Evolutionary conservation across 2,797 vertebrate genomes (phyloP).

Genomic region (Acridotheres tristis): DNA sequence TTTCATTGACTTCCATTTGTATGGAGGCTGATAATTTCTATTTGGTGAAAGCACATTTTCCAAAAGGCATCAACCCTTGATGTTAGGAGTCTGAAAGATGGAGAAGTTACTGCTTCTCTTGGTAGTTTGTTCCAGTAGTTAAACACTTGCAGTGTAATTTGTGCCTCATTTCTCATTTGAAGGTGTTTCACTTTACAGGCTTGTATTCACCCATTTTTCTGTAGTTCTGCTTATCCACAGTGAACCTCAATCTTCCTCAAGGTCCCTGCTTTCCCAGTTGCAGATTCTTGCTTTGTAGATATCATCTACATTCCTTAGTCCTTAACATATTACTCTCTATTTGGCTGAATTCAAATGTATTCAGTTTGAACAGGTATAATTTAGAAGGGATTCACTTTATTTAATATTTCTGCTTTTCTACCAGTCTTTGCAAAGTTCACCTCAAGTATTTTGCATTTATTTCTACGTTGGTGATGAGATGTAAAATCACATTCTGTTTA

Average conservation of each 20-base stretch:
- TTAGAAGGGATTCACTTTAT: background rate
- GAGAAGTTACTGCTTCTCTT: background rate
- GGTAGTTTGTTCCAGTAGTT: slow-evolving; percentile 21
- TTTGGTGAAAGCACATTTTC: background rate
- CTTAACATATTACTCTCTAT: background rate
- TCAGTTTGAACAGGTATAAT: background rate
- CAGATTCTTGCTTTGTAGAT: background rate
- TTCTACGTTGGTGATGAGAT: slow-evolving; percentile 5
- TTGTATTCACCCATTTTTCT: background rate
- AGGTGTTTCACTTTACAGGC: background rate
- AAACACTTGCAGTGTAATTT: slow-evolving; percentile 1
- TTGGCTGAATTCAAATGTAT: background rate
- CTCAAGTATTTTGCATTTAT: slow-evolving; percentile 16
- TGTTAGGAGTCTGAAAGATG: background rate
- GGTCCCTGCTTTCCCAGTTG: background rate
- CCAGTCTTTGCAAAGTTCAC: background rate
- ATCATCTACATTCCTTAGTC: background rate
- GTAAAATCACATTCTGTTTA: slow-evolving; percentile 36
- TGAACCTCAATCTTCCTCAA: background rate
- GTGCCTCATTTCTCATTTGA: background rate
- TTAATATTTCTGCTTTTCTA: background rate
- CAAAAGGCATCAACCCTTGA: background rate
- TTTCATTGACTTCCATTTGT: background rate
- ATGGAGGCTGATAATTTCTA: background rate
- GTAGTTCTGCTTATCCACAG: background rate